Base-by-base conservation (phyloP, 2,797 vertebrate species). In the Ctenopoma multispine region DNA sequence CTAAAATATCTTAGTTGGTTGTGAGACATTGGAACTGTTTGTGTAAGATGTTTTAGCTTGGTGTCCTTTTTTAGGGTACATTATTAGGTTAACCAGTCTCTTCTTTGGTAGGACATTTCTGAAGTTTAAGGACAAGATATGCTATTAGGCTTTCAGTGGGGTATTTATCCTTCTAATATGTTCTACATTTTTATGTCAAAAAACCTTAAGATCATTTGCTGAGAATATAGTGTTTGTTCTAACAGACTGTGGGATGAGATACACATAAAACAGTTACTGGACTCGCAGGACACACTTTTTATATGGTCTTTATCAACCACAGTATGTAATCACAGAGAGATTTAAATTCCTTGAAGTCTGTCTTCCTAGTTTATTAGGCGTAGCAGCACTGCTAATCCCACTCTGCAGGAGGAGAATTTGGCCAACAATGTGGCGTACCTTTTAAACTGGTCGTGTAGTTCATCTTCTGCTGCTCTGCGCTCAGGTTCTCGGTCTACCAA, bases 41-140 rank as follows among this genome's bases (percentile, higher is more conserved):
- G 1, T 69, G 50, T 80, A 8, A 53, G 31, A 72, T 69, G 62
- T 72, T 83, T 72, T 79, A 72, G 56, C 8, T 63, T 29, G 5
- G 1, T 63, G 31, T 75, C 21, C 7, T 31, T 79, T 78, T 79
- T 57, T 65, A 50, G 27, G 58, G 34, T 54, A 43, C 18, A 53
- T 61, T 49, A 41, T 51, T 27, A 20, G 13, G 23, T 47, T 24
- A 23, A 73, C 23, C 23, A 11, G 4, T 36, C 7, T 65, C 17
- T 31, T 76, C 23, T 63, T 63, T 14, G 31, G 53, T 53, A 60
- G 54, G 47, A 59, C 7, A 38, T 55, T 2, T 56, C 51, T 66
- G 43, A 29, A 15, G 24, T 60, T 78, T 0, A 44, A 65, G 53
- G 60, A 63, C 34, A 50, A 24, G 15, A 40, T 62, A 47, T 18